Evolutionary conservation across 1,140 invertebrate genomes (phyloP).

Genomic region (Trypoxylus dichotomus): DNA sequence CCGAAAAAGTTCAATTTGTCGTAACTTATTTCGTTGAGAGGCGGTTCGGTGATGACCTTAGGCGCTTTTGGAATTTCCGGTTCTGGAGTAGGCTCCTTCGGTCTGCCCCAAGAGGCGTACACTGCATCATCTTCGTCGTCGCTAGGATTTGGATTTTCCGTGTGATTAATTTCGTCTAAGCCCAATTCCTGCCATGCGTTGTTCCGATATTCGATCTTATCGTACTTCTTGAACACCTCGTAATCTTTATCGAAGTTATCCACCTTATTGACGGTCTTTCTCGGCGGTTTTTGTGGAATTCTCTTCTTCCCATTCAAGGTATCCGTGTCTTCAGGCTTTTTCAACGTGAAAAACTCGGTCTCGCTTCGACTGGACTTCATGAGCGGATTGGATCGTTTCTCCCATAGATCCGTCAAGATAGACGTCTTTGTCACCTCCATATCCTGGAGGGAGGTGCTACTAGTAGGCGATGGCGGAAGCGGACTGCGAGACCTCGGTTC

Average conservation of each 20-base stretch:
- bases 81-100: constrained; percentile 33
- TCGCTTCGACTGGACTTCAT: constrained; percentile 51
- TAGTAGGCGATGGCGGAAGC: constrained; percentile 67
- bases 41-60: constrained; percentile 44
- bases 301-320: constrained; percentile 53
- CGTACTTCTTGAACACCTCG: constrained; percentile 61
- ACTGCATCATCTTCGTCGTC: constrained; percentile 48
- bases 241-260: constrained; percentile 47
- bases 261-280: constrained; percentile 59
- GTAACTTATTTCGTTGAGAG: constrained; percentile 60
- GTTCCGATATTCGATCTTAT: constrained; percentile 68
- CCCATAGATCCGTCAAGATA: constrained; percentile 11
- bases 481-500: constrained; percentile 77
- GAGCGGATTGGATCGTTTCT: constrained; percentile 20
- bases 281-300: constrained; percentile 67
- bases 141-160: constrained; percentile 53
- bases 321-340: background rate
- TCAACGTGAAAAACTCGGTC: constrained; percentile 43
- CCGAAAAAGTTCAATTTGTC: constrained; percentile 80
- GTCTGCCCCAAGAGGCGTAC: constrained; percentile 46
- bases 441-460: constrained; percentile 55
- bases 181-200: constrained; percentile 79
- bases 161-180: constrained; percentile 69
- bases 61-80: constrained; percentile 40
- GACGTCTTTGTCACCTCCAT: constrained; percentile 49